Evolutionary conservation across 2,797 vertebrate genomes (phyloP), one percentile per base, ranked within the genome.

Genomic region (Xiphorhynchus erythropygius): DNA sequence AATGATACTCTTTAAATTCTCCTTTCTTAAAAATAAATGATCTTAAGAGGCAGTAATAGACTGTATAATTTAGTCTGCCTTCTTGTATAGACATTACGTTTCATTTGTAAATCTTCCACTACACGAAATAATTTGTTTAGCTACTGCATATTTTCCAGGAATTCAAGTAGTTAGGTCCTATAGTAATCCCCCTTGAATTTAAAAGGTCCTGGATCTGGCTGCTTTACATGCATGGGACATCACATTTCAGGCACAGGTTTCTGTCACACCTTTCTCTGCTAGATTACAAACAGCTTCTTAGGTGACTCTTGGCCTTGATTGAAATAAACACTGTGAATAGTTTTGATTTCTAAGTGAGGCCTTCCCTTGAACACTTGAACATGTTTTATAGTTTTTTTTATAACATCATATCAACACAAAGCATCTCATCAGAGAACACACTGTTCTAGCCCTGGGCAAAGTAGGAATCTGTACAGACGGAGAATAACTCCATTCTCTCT

Each of bases 21-120:
- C 11, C 5, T 68, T 63, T 84, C 64, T 62, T 62, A 84, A 84
- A 97, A 95, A 88, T 39, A 94, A 93, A 81, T 62, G 18, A 84
- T 55, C 42, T 23, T 74, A 88, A 81, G 69, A 94, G 70, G 44
- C 41, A 82, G 17, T 55, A 95, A 80, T 30, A 76, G 62, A 73
- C 25, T 62, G 27, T 42, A 89, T 64, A 21, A 67, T 70, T 87
- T 85, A 74, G 42, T 68, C 50, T 87, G 74, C 33, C 46, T 92
- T 56, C 41, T 78, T 68, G 37, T 75, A 30, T 41, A 93, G 55
- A 78, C 55, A 65, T 78, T 35, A 71, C 32, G 75, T 78, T 68
- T 84, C 4, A 74, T 88, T 86, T 81, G 25, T 73, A 90, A 76
- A 49, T 32, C 52, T 88, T 82, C 23, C 44, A 69, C 6, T 42